These are phyloP conservation scores for Byasa hedistus DNA, from an alignment of 2,888 invertebrate genomes.

Conservation along the genomic window DNA sequence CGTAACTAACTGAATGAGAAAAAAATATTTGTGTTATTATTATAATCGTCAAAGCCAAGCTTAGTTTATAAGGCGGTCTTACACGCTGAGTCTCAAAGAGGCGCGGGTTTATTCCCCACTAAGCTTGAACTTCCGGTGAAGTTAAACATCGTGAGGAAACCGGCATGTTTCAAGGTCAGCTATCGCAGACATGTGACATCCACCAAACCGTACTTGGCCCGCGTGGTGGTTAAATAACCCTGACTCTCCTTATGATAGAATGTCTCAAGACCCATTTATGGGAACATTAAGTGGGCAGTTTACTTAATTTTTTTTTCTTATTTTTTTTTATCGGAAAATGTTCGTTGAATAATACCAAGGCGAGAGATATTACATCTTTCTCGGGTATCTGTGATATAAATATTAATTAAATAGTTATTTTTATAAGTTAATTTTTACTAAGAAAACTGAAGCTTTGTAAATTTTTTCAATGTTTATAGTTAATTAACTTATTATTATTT, in stretches of 20 bases:
- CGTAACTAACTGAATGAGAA: slow-evolving; percentile 22
- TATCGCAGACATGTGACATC: slow-evolving; percentile 40
- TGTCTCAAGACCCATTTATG: too few species aligned
- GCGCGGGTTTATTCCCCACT: too few species aligned
- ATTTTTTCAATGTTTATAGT: slow-evolving; percentile 29
- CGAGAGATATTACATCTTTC: slow-evolving; percentile 67
- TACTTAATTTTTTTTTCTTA: slow-evolving; percentile 54
- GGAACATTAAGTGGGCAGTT: too few species aligned
- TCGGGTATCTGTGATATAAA: slow-evolving; percentile 77
- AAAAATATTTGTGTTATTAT: not conserved
- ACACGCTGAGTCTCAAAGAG: too few species aligned
- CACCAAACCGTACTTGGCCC: too few species aligned
- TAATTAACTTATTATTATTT: slow-evolving; percentile 34
- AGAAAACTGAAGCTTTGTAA: slow-evolving; percentile 19
- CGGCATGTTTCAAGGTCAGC: slow-evolving; percentile 31
- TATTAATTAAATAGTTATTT: slow-evolving; percentile 53
- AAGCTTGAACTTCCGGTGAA: too few species aligned
- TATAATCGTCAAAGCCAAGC: too few species aligned
- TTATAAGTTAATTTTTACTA: slow-evolving; percentile 26
- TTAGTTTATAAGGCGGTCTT: too few species aligned
- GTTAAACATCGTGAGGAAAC: too few species aligned
- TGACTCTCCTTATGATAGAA: too few species aligned
- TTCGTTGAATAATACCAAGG: slow-evolving; percentile 62
- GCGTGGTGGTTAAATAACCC: too few species aligned
- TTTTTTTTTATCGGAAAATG: slow-evolving; percentile 56